Evolutionary conservation across 2,113 vertebrate species (phyloP).

Genomic region (Ptilorrhoa leucosticta): DNA sequence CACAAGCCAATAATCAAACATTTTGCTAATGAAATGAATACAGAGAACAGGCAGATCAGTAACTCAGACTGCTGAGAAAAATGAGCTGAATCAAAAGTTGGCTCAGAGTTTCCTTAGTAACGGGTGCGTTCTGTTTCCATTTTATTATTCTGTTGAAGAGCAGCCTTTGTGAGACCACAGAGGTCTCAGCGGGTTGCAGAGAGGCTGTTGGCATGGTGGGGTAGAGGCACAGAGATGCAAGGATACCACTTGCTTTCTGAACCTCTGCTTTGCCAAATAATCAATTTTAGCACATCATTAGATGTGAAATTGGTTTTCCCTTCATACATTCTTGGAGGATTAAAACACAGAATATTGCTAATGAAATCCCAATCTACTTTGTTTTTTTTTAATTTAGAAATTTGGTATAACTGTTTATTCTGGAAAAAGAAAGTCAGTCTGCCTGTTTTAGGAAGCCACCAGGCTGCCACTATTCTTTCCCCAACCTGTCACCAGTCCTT

Average conservation of each 20-base stretch:
- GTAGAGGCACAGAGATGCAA: slow-evolving; percentile 22
- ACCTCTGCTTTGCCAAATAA: slow-evolving; percentile 20
- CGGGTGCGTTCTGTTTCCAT: background rate
- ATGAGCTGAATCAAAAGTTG: background rate
- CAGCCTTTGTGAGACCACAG: slow-evolving; percentile 22
- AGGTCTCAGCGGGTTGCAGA: slow-evolving; percentile 22
- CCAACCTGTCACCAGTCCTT: background rate
- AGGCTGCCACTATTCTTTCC: background rate
- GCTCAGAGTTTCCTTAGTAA: slow-evolving; percentile 71
- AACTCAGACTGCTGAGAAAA: background rate
- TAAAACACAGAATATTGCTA: background rate
- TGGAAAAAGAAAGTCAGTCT: background rate
- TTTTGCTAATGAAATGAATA: slow-evolving; percentile 45
- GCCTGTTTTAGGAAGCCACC: background rate
- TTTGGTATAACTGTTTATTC: background rate
- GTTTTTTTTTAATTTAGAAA: background rate
- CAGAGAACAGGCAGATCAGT: slow-evolving; percentile 18
- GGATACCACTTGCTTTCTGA: slow-evolving; percentile 51
- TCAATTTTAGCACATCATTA: background rate
- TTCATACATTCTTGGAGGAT: background rate
- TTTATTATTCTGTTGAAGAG: background rate
- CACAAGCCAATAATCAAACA: slow-evolving; percentile 13
- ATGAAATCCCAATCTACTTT: background rate
- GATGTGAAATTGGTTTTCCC: slow-evolving; percentile 25
- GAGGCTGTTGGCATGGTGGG: slow-evolving; percentile 54